These are phyloP conservation scores for Rhopilema esculentum DNA, from an alignment of 30 jellyfish, hydroid and myxozoan genomes.

Conservation along the genomic window DNA sequence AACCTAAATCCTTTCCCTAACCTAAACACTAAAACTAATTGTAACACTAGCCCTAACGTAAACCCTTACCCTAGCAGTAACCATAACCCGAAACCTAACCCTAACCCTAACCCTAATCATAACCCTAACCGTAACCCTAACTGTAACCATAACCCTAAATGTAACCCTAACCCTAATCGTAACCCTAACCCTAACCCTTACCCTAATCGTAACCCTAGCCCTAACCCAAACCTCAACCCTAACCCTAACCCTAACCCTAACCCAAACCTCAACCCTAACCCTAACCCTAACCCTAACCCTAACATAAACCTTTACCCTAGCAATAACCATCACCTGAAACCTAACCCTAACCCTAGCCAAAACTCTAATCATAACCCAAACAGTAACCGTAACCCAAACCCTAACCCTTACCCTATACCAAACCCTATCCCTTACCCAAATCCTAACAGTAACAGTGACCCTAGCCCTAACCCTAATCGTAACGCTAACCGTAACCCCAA, in stretches of 20 bases:
- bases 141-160: too few species aligned
- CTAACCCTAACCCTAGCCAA: conserved; percentile 11
- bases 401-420: conserved; percentile 63
- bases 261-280: conserved; percentile 35
- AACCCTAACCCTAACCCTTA: too few species aligned
- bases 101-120: too few species aligned
- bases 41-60: conserved; percentile 21
- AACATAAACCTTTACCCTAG: conserved; percentile 38
- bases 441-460: too few species aligned
- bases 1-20: too few species aligned
- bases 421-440: too few species aligned
- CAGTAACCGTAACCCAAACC: conserved; percentile 66
- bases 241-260: conserved; percentile 19
- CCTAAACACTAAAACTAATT: conserved; percentile 33
- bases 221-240: conserved; percentile 33
- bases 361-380: conserved; percentile 57
- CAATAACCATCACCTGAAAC: conserved; percentile 43
- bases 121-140: too few species aligned
- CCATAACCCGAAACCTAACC: conserved; percentile 65
- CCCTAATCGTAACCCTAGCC: too few species aligned
- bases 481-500: conserved; percentile 51
- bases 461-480: too few species aligned
- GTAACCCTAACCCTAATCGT: too few species aligned
- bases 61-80: conserved; percentile 32
- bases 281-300: conserved; percentile 37